Evolutionary conservation across 2,113 vertebrate genomes (phyloP), one percentile per base, ranked within the genome.

Genomic region (Anoura caudifer): DNA sequence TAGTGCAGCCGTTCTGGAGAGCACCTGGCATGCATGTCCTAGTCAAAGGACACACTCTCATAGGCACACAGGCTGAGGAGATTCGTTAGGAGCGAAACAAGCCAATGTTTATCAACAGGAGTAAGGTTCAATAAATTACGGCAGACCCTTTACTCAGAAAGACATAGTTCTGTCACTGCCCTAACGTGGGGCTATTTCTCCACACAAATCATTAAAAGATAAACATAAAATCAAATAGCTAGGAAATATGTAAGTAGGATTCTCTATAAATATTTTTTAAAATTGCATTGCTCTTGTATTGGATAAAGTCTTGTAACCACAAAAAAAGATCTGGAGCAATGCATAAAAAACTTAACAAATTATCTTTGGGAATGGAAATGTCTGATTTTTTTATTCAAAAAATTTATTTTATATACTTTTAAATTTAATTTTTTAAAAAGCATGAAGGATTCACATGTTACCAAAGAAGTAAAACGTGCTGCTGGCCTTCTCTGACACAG

Each of bases 381-480:
- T 70, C 26, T 70, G 26, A 80, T 81, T 73, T 89, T 67, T 47
- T 50, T 9, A 26, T 7, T 13, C n/a, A 69, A n/a, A 52, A 59
- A 81, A 61, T 92, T 92, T 79, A 92, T 72, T 59, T 67, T 93
- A 75, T 15, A 28, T 79, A 63, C 7, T 76, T 95, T 43, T 67
- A 88, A 10, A 33, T 59, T 76, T 67, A 24, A 22, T 26, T 75
- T 70, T 89, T 96, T 79, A 6, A 33, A 73, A 94, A 91, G 15
- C 50, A 94, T 8, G 28, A 86, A 72, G 13, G 73, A 86, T 31
- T 93, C 24, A 84, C 26, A 41, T 59, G 85, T 81, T 90, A 43
- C 45, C 10, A 84, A 95, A 87, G 76, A 87, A 72, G 85, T 65
- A 91, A 88, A 90, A 95, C 52, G 80, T 26, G 28, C n/a, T 43